Base-by-base conservation (phyloP, 2,113 vertebrate species). In the Acanthisitta chloris region DNA sequence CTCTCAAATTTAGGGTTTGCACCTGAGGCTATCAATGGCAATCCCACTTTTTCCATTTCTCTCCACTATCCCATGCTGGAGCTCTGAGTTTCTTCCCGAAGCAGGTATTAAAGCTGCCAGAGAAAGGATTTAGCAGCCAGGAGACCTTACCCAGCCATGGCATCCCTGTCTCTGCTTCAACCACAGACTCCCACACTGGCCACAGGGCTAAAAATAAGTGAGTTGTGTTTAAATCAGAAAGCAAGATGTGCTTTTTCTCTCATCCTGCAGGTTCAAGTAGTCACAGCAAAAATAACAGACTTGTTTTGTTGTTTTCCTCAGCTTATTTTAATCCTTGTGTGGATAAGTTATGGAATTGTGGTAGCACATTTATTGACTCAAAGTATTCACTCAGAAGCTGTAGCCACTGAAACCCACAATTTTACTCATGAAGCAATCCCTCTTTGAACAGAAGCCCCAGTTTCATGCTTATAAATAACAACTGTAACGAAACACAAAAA, bases 291-390 rank as follows among this genome's bases (percentile, higher is more conserved):
- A 96, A 83, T 57, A 96, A 90, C 29, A 4, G 5, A 66, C 89
- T 72, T 88, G 48, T 92, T 91, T 82, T 78, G 81, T 16, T 95
- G 92, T 93, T 91, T 86, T 48, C 34, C 84, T 90, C 76, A 69
- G 55, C 25, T 84, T 83, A 83, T 93, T 97, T 94, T 79, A 94
- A 94, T 86, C 78, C 42, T 93, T 71, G 7, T 49, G 83, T 19
- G 77, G 78, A 45, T 40, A 61, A 95, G 38, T 96, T 95, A 91
- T 83, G 83, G 92, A 96, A 91, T 62, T 86, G 92, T 81, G 96
- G 95, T 69, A 54, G 80, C 71, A 78, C 58, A 49, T 95, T 79
- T 94, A 66, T 70, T 84, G 81, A 90, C 80, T 72, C 74, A 21
- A 49, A 90, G 29, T 61, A 52, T 55, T 91, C 67, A 54, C 74